Conservation (phyloP, 2,888 invertebrate species). For the Spodoptera picta region DNA sequence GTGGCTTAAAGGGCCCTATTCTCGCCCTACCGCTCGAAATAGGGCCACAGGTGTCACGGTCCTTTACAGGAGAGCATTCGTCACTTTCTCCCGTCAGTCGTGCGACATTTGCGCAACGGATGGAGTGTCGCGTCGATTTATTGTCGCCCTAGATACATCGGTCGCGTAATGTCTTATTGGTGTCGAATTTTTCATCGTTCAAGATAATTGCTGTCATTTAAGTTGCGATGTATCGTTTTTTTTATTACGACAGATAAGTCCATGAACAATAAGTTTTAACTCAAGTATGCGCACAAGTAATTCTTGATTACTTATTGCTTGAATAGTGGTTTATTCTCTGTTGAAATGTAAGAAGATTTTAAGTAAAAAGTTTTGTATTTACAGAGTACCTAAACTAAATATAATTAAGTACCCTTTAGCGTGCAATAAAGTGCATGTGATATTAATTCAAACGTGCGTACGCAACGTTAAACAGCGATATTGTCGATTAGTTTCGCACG, state of each 20-base stretch:
- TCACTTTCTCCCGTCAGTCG: constrained; percentile 60
- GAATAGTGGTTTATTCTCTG: constrained; percentile 2
- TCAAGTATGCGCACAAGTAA: not conserved
- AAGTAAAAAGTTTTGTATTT: too few species aligned
- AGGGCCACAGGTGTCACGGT: constrained; percentile 58
- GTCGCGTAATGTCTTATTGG: constrained; percentile 54
- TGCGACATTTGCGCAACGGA: constrained; percentile 61
- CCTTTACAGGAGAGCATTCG: constrained; percentile 52
- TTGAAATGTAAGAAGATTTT: constrained; percentile 8
- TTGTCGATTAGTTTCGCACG: constrained; percentile 65
- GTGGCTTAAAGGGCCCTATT: constrained; percentile 48
- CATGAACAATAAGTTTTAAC: constrained; percentile 21
- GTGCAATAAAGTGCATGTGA: constrained; percentile 39
- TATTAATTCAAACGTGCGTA: constrained; percentile 41
- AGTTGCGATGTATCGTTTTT: constrained; percentile 37
- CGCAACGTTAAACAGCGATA: constrained; percentile 53
- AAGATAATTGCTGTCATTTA: constrained; percentile 47
- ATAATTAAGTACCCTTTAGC: constrained; percentile 13
- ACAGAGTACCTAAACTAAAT: not conserved
- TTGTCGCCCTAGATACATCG: constrained; percentile 53
- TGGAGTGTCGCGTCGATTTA: constrained; percentile 54
- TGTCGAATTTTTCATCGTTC: constrained; percentile 47
- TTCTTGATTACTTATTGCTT: constrained; percentile 8
- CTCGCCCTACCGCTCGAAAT: constrained; percentile 31
- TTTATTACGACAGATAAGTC: constrained; percentile 30